phyloP scores from a whole-genome alignment of 2,888 invertebrate species.

The Drosophila leonis region DNA sequence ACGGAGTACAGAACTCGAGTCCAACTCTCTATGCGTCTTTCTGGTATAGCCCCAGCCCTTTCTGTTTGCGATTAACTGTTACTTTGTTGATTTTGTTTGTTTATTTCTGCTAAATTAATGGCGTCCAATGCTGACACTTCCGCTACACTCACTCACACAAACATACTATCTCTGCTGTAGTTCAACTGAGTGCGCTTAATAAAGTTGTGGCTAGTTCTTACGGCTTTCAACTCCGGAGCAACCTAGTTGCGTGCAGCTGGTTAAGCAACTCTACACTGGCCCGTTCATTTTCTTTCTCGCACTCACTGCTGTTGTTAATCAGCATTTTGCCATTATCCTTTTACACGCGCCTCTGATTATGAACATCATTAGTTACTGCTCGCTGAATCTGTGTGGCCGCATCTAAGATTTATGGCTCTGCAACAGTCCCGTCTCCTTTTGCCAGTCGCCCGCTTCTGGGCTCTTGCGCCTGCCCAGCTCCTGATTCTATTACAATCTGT shows the following conservation, averaged over 20 bases:
- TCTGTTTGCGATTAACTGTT: conserved; percentile 58
- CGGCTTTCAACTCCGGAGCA: conserved; percentile 6
- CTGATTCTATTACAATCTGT: conserved; percentile 55
- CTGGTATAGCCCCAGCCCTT: neutral
- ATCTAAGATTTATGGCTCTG: conserved; percentile 65
- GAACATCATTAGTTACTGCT: conserved; percentile 78
- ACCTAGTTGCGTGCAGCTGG: conserved; percentile 2
- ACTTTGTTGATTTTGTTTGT: conserved; percentile 73
- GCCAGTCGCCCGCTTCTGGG: neutral
- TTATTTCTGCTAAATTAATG: conserved; percentile 80
- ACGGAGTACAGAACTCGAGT: conserved; percentile 32
- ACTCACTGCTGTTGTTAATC: conserved; percentile 57
- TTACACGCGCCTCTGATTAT: conserved; percentile 78
- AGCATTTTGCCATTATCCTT: conserved; percentile 70
- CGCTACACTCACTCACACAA: conserved; percentile 34
- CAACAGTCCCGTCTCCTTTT: conserved; percentile 37
- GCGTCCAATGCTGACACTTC: conserved; percentile 75
- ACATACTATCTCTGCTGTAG: neutral
- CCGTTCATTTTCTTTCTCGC: neutral
- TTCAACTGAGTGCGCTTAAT: conserved; percentile 50
- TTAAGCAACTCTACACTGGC: neutral
- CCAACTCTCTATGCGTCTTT: conserved; percentile 15
- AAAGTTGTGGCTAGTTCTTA: conserved; percentile 60
- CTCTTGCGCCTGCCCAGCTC: neutral
- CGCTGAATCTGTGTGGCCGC: conserved; percentile 52